phyloP scores from a whole-genome alignment of 2,797 vertebrate species.

The Hydrocynus forskahlii region DNA sequence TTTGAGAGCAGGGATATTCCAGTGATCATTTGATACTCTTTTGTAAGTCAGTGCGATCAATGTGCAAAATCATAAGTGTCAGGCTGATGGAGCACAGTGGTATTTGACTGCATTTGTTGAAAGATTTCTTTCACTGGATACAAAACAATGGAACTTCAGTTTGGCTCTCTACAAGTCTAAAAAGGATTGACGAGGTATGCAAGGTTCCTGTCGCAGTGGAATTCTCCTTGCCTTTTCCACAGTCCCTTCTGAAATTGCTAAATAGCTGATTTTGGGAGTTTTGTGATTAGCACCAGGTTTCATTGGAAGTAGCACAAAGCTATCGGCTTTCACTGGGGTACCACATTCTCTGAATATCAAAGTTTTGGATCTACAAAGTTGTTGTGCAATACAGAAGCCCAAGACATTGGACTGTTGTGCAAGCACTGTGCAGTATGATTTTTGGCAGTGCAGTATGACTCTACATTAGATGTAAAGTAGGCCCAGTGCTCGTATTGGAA shows the following conservation, averaged over 20 bases:
- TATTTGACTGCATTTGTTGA: not conserved
- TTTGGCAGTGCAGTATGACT: conserved; percentile 17
- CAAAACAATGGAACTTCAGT: not conserved
- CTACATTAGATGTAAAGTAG: conserved; percentile 15
- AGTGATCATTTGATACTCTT: not conserved
- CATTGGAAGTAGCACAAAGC: conserved; percentile 37
- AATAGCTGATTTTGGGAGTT: conserved; percentile 16
- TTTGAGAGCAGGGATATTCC: conserved; percentile 5
- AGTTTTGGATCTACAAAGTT: conserved; percentile 21
- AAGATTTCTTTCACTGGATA: conserved; percentile 7
- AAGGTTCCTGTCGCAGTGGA: conserved; percentile 10
- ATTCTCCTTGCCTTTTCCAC: conserved; percentile 2
- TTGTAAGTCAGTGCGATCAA: not conserved
- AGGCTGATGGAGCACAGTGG: not conserved
- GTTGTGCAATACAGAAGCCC: conserved; percentile 3
- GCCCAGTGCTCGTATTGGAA: not conserved
- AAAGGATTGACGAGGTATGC: conserved; percentile 9
- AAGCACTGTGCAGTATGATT: conserved; percentile 10
- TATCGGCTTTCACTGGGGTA: conserved; percentile 39
- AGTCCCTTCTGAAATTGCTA: conserved; percentile 23
- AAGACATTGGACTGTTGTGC: conserved; percentile 27
- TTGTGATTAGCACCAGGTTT: conserved; percentile 49
- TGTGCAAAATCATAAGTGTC: not conserved
- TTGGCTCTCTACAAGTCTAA: not conserved
- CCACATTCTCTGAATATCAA: conserved; percentile 24